Evolutionary conservation across 1,140 invertebrate species (phyloP), one percentile per base, ranked within the genome.

Genomic region (Hylyphantes graminicola): DNA sequence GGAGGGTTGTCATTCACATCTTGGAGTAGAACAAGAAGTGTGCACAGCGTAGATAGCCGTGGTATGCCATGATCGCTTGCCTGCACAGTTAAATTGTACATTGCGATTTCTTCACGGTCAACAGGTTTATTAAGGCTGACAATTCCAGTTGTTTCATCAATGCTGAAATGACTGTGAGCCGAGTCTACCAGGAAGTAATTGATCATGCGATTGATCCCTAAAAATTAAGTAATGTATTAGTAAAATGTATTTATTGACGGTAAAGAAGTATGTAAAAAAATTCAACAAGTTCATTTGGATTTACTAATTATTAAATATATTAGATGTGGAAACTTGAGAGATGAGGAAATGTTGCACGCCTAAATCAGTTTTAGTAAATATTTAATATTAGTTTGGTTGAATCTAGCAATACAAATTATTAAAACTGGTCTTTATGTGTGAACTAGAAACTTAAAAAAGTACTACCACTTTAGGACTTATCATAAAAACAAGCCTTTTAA

Each of bases 1-100:
- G 96, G 96, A 63, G 96, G 95, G 91, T 97, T 97, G 89, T 97
- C 96, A 89, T 97, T 97, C 55, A 97, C 94, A 89, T 97, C 95
- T 86, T 94, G 91, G n/a, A 90, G 87, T 85, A 94, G 93, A 0
- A 94, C 94, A 85, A 92, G 92, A 2, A 96, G 88, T 86, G 87
- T 87, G 0, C 92, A 91, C 0, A 91, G 88, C 50, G 91, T 91
- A 11, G 91, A 92, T 35, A 95, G 87, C 72, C 92, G 92, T 0
- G 95, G 95, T 0, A 90, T 91, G 0, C 96, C 96, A 81, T 93
- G 93, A 90, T 98, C 96, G 11, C 92, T 89, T 0, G 96, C 96
- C 87, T 93, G 92, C n/a, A 98, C 91, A 0, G 93, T 93, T 4
- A 98, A 90, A 88, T 96, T 95, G 89, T 97, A 98, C 88, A 94